Base-by-base conservation (phyloP, 2,113 vertebrate species). In the Albula goreensis region DNA sequence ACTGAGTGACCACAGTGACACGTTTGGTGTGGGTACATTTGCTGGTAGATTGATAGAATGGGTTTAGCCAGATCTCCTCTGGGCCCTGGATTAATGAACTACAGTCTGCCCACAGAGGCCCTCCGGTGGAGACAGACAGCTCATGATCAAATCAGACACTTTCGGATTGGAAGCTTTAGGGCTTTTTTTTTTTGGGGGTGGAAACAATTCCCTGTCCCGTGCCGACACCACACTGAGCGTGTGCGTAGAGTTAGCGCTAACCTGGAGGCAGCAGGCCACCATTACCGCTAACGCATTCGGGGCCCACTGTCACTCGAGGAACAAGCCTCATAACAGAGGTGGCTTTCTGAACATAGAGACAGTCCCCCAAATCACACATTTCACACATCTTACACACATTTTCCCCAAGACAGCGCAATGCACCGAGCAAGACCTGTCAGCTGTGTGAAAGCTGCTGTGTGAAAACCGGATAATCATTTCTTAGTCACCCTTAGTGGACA, bases 141-240 rank as follows among this genome's bases (percentile, higher is more conserved):
- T 13, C 52, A 50, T 57, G 51, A 83, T 86, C 31, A 51, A 66
- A 60, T 52, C 41, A 41, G 70, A 83, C 70, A 78, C 19, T 57
- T 83, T 83, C 17, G 41, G 80, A 57, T 83, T 57, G 80, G 25
- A 70, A 7, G 25, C 15, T 49, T 56, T 57, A 31, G 56, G 19
- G 25, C 48, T 2, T 81, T 80, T 57, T 63, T 48, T 41, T 52
- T 41, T 41, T 1, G 31, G 31, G 22, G 50, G n/a, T 2, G 2
- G 78, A n/a, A n/a, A n/a, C 8, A 13, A 22, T 2, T 12, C 1
- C 31, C 0, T 25, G 13, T 25, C 78, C 48, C 78, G 8, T 49
- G 74, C 1, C 7, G 52, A 12, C n/a, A 13, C 4, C 5, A 12
- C n/a, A 13, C 4, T 8, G 83, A 8, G 25, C 13, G 11, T 78